These are phyloP conservation scores for Drosophila robusta DNA, from an alignment of 2,888 invertebrate genomes.

Conservation along the genomic window DNA sequence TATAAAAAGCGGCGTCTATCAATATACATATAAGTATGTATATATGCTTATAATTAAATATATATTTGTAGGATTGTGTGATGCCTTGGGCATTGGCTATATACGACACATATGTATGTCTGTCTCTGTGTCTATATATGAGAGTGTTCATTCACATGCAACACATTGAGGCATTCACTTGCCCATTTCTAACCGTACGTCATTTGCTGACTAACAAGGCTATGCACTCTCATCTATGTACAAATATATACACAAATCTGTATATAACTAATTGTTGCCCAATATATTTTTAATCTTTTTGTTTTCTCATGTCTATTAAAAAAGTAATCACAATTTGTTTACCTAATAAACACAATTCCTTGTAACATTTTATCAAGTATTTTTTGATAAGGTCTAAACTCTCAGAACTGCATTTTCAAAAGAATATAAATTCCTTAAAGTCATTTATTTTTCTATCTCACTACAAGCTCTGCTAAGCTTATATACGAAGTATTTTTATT, in stretches of 20 bases:
- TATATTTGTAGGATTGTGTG: conserved; percentile 19
- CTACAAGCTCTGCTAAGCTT: too few relatives aligned
- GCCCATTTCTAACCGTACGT: conserved; percentile 51
- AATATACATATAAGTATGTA: conserved; percentile 1
- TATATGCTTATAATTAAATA: conserved; percentile 44
- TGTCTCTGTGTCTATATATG: conserved; percentile 24
- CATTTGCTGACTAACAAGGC: conserved; percentile 56
- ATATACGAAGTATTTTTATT: too few relatives aligned
- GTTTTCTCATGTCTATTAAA: neutral
- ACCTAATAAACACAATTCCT: neutral
- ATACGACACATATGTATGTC: conserved; percentile 38
- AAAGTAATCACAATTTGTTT: neutral
- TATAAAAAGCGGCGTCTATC: conserved; percentile 49
- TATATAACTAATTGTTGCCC: neutral
- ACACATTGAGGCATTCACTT: conserved; percentile 31
- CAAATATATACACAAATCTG: neutral
- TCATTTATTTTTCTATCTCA: too few relatives aligned
- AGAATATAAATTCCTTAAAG: too few relatives aligned
- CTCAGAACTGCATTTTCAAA: too few relatives aligned
- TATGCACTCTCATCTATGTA: conserved; percentile 10
- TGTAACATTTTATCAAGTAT: neutral
- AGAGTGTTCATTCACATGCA: conserved; percentile 28
- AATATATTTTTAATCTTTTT: conserved; percentile 6
- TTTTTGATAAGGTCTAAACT: too few relatives aligned
- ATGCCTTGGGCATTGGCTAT: conserved; percentile 60